Evolutionary conservation across 2,888 invertebrate genomes (phyloP).

Genomic region (Plagodis dolabraria): DNA sequence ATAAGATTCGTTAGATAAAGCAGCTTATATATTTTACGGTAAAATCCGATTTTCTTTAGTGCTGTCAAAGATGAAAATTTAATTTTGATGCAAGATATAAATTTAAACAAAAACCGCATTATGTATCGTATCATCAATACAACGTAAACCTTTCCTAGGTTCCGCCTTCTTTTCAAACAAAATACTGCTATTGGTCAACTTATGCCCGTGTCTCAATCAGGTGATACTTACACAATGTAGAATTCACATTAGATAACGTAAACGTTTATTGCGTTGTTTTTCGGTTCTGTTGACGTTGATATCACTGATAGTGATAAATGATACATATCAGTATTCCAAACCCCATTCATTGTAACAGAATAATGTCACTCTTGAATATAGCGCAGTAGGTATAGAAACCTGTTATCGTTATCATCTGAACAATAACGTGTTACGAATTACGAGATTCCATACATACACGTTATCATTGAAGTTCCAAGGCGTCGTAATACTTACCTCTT

Average conservation of each 20-base stretch:
- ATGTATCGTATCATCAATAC: no score
- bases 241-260: conserved; percentile 11
- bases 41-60: no score
- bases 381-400: background rate
- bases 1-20: no score
- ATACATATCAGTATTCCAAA: conserved; percentile 2
- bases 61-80: no score
- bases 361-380: conserved; percentile 17
- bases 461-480: no score
- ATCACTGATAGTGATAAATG: conserved; percentile 11
- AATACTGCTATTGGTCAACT: conserved; percentile 4
- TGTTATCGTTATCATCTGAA: no score
- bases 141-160: background rate
- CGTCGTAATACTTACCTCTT: no score
- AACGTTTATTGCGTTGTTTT: conserved; percentile 19
- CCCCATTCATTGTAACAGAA: conserved; percentile 11
- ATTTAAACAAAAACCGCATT: no score
- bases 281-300: conserved; percentile 5
- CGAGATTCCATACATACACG: no score
- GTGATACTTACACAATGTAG: conserved; percentile 14
- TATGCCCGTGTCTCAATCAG: conserved; percentile 14
- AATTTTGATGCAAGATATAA: no score
- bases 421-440: no score
- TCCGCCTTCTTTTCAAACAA: conserved; percentile 3
- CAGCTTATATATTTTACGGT: no score